A percentile compares a stretch with the other conserved stretches of the same genome.
phyloP scores from a whole-genome alignment of 2,113 vertebrate genomes.

The Tyrannus savana region DNA sequence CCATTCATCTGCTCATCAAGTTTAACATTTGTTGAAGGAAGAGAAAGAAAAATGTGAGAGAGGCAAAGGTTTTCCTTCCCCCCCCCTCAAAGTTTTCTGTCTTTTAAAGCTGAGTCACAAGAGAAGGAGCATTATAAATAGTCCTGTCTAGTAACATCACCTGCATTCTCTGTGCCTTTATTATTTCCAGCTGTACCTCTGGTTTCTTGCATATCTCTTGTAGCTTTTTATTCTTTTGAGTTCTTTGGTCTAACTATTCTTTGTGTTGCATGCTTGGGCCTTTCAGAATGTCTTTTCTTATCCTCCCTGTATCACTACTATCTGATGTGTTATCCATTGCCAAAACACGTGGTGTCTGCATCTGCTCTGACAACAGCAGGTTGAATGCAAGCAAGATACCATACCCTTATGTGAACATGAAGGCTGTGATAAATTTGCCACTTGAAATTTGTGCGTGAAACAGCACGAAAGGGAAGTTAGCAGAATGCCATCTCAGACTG shows the following conservation, averaged over 20 bases:
- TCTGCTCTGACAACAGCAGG: slow-evolving; percentile 57
- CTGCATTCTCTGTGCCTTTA: background rate
- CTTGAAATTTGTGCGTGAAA: slow-evolving; percentile 22
- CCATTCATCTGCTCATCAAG: background rate
- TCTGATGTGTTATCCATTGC: slow-evolving; percentile 46
- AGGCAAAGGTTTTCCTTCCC: background rate
- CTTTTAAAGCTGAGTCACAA: background rate
- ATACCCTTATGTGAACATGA: slow-evolving; percentile 28
- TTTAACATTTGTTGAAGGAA: background rate
- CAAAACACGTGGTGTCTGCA: slow-evolving; percentile 45
- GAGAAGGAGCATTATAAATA: background rate
- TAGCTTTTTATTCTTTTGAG: background rate
- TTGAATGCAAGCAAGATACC: slow-evolving; percentile 46
- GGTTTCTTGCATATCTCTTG: background rate
- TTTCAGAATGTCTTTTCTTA: slow-evolving; percentile 52
- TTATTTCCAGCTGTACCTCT: slow-evolving; percentile 16
- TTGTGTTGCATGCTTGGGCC: slow-evolving; percentile 5
- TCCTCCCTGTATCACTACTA: slow-evolving; percentile 17
- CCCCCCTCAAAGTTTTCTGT: background rate
- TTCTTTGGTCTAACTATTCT: background rate
- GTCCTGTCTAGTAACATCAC: background rate
- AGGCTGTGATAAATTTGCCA: slow-evolving; percentile 31
- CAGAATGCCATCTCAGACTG: background rate
- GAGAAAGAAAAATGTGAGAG: background rate
- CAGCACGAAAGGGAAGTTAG: slow-evolving; percentile 6